phyloP scores from a whole-genome alignment of 2,113 vertebrate genomes.

The Trogon melanurus region DNA sequence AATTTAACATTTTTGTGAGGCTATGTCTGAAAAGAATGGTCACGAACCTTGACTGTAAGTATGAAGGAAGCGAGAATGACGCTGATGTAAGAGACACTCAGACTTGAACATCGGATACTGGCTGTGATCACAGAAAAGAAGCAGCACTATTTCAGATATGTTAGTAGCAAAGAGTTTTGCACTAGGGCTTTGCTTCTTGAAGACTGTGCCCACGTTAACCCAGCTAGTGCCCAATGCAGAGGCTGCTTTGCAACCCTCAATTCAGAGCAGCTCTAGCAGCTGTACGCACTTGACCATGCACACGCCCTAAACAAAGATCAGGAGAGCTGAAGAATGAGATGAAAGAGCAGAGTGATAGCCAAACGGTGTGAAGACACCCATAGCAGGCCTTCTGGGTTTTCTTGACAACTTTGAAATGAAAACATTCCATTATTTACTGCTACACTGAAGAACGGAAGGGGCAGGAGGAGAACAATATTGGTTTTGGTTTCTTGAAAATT shows the following conservation, averaged over 20 bases:
- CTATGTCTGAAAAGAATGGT: background rate
- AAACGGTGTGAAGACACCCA: rapidly evolving
- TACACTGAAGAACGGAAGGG: background rate
- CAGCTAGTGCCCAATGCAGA: background rate
- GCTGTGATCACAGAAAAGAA: background rate
- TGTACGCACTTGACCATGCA: rapidly evolving
- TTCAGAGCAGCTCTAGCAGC: background rate
- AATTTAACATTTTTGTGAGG: background rate
- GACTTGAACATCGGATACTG: background rate
- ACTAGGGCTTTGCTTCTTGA: background rate
- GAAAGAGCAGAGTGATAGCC: background rate
- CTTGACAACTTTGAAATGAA: background rate
- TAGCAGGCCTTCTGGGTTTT: background rate
- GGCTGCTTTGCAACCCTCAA: background rate
- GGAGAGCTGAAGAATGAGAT: background rate
- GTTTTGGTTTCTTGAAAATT: background rate
- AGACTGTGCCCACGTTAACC: background rate
- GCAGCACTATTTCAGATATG: background rate
- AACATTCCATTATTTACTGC: background rate
- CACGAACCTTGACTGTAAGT: background rate
- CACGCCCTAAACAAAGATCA: background rate
- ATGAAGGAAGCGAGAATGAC: background rate
- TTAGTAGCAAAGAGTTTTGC: background rate
- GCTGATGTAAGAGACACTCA: background rate
- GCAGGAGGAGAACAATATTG: background rate